Evolutionary conservation across 2,113 vertebrate species (phyloP).

Genomic region (Saimiri boliviensis): DNA sequence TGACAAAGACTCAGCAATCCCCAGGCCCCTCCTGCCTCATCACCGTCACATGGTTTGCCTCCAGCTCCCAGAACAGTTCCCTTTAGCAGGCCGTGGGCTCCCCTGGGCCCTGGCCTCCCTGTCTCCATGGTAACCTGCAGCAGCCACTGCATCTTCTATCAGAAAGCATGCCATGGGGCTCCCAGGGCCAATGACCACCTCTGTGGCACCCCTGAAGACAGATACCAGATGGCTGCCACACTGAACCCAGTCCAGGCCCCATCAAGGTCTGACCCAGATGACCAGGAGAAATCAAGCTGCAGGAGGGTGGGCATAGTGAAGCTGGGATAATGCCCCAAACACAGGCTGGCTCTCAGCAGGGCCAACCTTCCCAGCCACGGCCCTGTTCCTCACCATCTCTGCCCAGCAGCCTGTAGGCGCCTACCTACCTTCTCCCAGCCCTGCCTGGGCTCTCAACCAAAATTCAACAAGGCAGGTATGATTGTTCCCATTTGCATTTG

Average conservation of each 20-base stretch:
- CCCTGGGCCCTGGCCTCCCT: conserved; percentile 61
- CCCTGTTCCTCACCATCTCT: background rate
- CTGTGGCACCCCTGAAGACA: background rate
- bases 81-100: conserved; percentile 62
- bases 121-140: conserved; percentile 74
- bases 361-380: background rate
- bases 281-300: background rate
- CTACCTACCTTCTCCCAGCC: background rate
- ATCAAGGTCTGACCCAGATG: conserved; percentile 48
- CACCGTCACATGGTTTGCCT: conserved; percentile 34
- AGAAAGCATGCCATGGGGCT: conserved; percentile 1
- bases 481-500: background rate
- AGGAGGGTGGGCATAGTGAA: background rate
- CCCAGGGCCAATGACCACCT: background rate
- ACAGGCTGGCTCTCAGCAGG: background rate
- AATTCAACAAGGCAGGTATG: background rate
- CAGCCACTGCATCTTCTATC: conserved; percentile 31
- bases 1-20: conserved; percentile 27
- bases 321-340: background rate
- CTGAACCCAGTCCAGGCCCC: background rate
- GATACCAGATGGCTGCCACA: background rate
- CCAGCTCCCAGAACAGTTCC: conserved; percentile 53
- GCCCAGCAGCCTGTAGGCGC: background rate
- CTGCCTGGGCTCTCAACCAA: background rate
- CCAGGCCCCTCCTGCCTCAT: background rate